These are phyloP conservation scores for Hyppa rectilinea DNA, from an alignment of 2,888 invertebrate species.

Conservation along the genomic window DNA sequence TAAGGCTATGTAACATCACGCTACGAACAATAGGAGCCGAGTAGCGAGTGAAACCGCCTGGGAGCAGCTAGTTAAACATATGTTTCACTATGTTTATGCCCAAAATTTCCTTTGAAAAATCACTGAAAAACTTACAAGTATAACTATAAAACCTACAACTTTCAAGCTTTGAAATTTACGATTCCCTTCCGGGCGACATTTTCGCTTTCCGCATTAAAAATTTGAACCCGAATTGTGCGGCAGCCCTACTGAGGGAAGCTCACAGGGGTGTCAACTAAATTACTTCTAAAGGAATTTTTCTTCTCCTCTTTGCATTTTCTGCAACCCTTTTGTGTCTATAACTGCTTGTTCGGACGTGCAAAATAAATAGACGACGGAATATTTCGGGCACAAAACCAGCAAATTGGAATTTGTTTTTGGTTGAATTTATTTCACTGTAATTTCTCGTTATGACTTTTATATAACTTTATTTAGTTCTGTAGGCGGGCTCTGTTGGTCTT, in stretches of 20 bases:
- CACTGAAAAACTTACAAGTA: too few species aligned
- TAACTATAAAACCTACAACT: neutral
- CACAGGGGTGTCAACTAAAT: constrained; percentile 40
- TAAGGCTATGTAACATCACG: too few species aligned
- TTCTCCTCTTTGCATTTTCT: constrained; percentile 38
- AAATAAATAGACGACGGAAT: constrained; percentile 52
- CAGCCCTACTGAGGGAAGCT: constrained; percentile 46
- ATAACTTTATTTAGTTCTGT: constrained; percentile 44
- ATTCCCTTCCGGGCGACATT: constrained; percentile 1
- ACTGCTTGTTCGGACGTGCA: constrained; percentile 39
- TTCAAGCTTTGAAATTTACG: neutral
- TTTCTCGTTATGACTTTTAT: constrained; percentile 32
- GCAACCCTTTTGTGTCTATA: constrained; percentile 41
- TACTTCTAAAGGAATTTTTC: constrained; percentile 50
- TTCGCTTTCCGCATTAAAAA: constrained; percentile 31
- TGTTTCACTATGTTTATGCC: too few species aligned
- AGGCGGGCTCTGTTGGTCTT: neutral
- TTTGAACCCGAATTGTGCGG: constrained; percentile 21
- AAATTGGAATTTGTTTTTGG: constrained; percentile 47
- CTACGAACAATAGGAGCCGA: too few species aligned
- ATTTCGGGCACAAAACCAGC: constrained; percentile 15
- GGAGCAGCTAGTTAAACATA: too few species aligned
- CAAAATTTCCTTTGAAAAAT: too few species aligned
- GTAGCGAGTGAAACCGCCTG: too few species aligned
- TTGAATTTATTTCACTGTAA: constrained; percentile 38